Evolutionary conservation across 2,113 vertebrate species (phyloP), one percentile per base, ranked within the genome.

Genomic region (Odocoileus virginianus): DNA sequence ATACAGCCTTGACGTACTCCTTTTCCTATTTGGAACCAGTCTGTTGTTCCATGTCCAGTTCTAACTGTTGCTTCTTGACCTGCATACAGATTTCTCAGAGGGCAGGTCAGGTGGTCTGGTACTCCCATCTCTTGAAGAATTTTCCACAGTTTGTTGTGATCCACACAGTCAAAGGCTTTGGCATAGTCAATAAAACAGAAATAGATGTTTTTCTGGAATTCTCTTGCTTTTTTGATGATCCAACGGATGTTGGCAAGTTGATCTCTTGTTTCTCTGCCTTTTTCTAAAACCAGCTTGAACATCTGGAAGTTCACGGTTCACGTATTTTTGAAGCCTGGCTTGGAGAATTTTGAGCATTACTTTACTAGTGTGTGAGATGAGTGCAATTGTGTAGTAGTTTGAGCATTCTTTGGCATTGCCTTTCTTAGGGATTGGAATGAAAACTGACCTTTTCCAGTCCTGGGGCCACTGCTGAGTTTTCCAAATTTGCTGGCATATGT

Each of bases 231-330:
- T 67, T 67, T 2, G 0, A 67, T 67, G 33, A n/a, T 67, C 33
- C 0, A 0, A 0, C 1, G 0, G 33, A 67, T n/a, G 33, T 67
- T 61, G 60, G 3, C 60, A 33, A 33, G 1, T 7, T 61, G 14
- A 16, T 61, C 28, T 61, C 60, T 61, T 28, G 28, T 33, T 61
- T 14, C 28, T 61, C 28, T 61, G 60, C 14, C 60, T 61, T 61
- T 61, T 61, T 61, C 33, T 4, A 67, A n/a, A 67, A 9, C 30
- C 33, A 67, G 16, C 61, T 19, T 67, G 16, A 19, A 67, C 33
- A n/a, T 67, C 16, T n/a, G 16, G 61, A 67, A n/a, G 33, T n/a
- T 67, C 33, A n/a, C 4, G 1, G 61, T n/a, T 67, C 33, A 4
- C 0, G 16, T 67, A 67, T 9, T n/a, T 4, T 4, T 67, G 16